These are phyloP conservation scores for Labeo rohita DNA, from an alignment of 2,113 vertebrate genomes.

Conservation along the genomic window DNA sequence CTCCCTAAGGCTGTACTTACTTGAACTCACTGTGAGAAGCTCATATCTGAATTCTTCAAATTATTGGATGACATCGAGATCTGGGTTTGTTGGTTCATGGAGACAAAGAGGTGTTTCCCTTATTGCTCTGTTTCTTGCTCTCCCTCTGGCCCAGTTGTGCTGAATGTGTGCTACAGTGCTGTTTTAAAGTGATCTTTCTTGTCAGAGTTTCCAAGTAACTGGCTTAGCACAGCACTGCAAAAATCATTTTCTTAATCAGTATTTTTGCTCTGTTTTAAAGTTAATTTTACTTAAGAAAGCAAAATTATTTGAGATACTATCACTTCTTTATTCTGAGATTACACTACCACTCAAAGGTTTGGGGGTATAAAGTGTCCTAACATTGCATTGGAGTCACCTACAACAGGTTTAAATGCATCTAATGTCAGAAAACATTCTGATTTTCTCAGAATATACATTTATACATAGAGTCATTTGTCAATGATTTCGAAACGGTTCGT, in stretches of 20 bases:
- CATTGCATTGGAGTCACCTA: no score
- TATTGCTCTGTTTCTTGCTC: constrained; percentile 40
- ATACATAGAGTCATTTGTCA: no score
- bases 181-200: constrained; percentile 53
- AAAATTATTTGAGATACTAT: neutral
- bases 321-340: neutral
- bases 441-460: no score
- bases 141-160: constrained; percentile 48
- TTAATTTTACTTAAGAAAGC: neutral
- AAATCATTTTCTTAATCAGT: constrained; percentile 10
- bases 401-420: no score
- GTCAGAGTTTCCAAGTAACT: constrained; percentile 45
- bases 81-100: constrained; percentile 7
- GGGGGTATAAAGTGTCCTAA: no score
- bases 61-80: neutral
- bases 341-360: neutral
- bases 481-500: no score
- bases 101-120: constrained; percentile 30
- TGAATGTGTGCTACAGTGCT: constrained; percentile 48
- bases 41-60: constrained; percentile 29
- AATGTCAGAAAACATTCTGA: no score
- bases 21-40: constrained; percentile 24
- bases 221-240: constrained; percentile 23
- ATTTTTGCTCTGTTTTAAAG: constrained; percentile 1
- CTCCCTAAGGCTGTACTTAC: constrained; percentile 11